phyloP scores from a whole-genome alignment of 2,888 invertebrate species.

The Drosophila stalkeri region DNA sequence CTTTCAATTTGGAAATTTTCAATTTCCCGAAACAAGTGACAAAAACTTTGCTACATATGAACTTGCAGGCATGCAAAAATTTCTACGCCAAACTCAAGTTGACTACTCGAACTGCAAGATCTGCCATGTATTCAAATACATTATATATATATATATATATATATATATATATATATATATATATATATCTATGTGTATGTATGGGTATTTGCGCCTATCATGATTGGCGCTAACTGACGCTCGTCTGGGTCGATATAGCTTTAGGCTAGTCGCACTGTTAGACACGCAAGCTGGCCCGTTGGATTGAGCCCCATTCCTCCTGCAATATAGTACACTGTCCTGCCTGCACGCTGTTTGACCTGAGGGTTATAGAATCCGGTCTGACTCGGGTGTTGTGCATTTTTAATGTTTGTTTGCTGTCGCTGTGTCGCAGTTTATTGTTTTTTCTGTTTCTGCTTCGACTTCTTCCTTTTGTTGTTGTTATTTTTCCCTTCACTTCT shows the following conservation, averaged over 20 bases:
- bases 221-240: constrained; percentile 48
- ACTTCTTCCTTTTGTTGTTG: constrained; percentile 37
- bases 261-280: constrained; percentile 49
- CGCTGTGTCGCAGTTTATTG: constrained; percentile 70
- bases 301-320: not conserved
- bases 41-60: constrained; percentile 40
- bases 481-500: constrained; percentile 20
- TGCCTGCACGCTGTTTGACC: constrained; percentile 27
- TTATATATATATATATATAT: too few species aligned
- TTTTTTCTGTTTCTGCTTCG: not conserved
- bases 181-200: not conserved
- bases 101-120: constrained; percentile 24
- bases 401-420: constrained; percentile 74
- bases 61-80: constrained; percentile 27
- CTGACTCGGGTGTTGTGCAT: constrained; percentile 56
- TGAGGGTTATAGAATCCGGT: constrained; percentile 35
- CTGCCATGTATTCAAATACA: not conserved
- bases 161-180: not conserved
- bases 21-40: constrained; percentile 32
- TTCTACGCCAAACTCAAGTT: constrained; percentile 18
- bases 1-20: constrained; percentile 54
- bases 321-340: constrained; percentile 20
- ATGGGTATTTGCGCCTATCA: constrained; percentile 36
- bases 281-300: constrained; percentile 58
- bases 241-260: constrained; percentile 63